Percentiles rank a stretch among this genome's conserved stretches.
Evolutionary conservation across 2,797 vertebrate species (phyloP).

Genomic region (Phalloptychus januarius): DNA sequence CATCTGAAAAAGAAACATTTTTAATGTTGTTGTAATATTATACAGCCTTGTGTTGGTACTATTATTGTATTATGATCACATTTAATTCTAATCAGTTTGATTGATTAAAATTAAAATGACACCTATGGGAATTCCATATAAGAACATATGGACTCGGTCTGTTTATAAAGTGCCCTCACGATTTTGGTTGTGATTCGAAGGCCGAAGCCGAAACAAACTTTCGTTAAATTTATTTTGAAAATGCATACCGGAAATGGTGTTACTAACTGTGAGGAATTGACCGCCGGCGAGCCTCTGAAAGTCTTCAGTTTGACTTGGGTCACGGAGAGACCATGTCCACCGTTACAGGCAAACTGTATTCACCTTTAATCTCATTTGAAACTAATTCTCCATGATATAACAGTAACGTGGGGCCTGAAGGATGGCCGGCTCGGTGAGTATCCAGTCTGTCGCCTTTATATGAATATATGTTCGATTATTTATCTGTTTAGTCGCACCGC

Average conservation of each 20-base stretch:
- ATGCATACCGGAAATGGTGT: fast-evolving
- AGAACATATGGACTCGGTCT: background rate
- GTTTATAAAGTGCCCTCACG: background rate
- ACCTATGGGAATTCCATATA: background rate
- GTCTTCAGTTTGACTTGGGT: conserved; percentile 82
- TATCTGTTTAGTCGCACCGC: conserved; percentile 44
- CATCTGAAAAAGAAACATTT: background rate
- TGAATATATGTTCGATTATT: conserved; percentile 30
- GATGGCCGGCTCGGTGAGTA: conserved; percentile 96
- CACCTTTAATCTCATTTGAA: conserved; percentile 74
- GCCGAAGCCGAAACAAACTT: background rate
- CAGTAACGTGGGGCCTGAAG: conserved; percentile 84
- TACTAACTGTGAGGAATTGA: fast-evolving
- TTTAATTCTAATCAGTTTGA: background rate
- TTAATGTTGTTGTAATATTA: background rate
- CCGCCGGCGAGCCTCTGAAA: conserved; percentile 82
- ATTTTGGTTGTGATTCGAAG: background rate
- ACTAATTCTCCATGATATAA: conserved; percentile 87
- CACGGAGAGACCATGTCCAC: conserved; percentile 86
- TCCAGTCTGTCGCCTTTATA: background rate
- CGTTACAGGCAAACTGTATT: conserved; percentile 77
- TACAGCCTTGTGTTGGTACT: no score
- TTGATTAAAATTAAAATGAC: background rate
- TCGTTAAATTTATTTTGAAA: conserved; percentile 57
- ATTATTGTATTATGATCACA: no score